Evolutionary conservation across 2,888 invertebrate species (phyloP).

Genomic region (Carabus problematicus): DNA sequence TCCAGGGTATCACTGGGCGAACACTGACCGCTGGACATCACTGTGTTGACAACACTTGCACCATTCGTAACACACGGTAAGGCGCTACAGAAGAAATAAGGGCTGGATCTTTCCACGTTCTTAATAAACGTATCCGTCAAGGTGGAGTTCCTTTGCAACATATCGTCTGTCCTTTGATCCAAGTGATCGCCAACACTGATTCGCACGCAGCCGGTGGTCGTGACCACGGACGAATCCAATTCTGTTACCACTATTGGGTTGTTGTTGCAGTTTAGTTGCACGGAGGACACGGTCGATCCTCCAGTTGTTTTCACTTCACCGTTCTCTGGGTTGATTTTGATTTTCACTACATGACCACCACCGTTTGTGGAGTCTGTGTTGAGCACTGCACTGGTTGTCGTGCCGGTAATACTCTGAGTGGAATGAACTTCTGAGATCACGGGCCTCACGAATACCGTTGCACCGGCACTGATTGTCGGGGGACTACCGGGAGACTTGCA

Average conservation of each 20-base stretch:
- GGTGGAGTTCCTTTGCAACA: slow-evolving; percentile 62
- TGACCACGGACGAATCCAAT: slow-evolving; percentile 10
- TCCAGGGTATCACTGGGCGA: slow-evolving; percentile 84
- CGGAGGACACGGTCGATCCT: slow-evolving; percentile 29
- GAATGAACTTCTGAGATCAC: slow-evolving; percentile 51
- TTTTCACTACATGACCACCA: slow-evolving; percentile 70
- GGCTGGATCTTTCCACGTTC: slow-evolving; percentile 50
- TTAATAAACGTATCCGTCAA: slow-evolving; percentile 53
- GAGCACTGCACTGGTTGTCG: slow-evolving; percentile 54
- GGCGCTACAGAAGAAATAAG: slow-evolving; percentile 68
- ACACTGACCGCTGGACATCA: slow-evolving; percentile 82
- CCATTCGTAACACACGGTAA: slow-evolving; percentile 64
- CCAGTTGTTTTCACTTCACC: slow-evolving; percentile 46
- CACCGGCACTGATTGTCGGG: slow-evolving; percentile 51
- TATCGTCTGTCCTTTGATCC: slow-evolving; percentile 57
- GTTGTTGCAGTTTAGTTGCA: slow-evolving; percentile 43
- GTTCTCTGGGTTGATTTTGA: slow-evolving; percentile 71
- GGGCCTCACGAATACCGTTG: slow-evolving; percentile 62
- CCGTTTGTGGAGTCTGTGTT: slow-evolving; percentile 40
- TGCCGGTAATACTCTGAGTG: slow-evolving; percentile 50
- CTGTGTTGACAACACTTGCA: slow-evolving; percentile 52
- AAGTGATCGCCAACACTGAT: slow-evolving; percentile 61
- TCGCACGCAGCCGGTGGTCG: slow-evolving; percentile 63
- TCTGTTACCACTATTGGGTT: not conserved
- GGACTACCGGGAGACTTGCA: slow-evolving; percentile 42